phyloP scores from a whole-genome alignment of 92 coral and sea anemone genomes.

The Parazoanthus swiftii region DNA sequence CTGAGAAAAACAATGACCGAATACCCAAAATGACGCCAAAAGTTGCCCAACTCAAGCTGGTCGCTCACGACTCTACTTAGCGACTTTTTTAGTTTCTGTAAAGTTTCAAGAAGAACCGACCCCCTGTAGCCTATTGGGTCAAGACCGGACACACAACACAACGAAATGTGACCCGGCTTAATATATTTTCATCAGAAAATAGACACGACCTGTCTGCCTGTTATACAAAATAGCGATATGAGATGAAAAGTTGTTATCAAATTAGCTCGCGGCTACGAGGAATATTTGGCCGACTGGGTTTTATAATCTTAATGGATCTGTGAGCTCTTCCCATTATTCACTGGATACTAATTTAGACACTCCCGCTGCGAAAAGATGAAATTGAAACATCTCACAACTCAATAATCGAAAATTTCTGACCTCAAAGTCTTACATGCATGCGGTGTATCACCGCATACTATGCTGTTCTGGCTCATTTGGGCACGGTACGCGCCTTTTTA shows the following conservation, averaged over 20 bases:
- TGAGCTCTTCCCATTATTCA: slow-evolving; percentile 22
- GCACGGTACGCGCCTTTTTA: background rate
- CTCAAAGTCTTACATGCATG: slow-evolving; percentile 28
- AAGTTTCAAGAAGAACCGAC: background rate
- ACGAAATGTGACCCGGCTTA: slow-evolving; percentile 4
- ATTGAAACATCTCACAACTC: slow-evolving; percentile 40
- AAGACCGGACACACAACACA: background rate
- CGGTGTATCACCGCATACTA: background rate
- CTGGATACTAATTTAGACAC: slow-evolving; percentile 33
- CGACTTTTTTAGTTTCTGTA: background rate
- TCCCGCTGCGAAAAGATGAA: slow-evolving; percentile 45
- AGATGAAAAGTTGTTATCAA: slow-evolving; percentile 35
- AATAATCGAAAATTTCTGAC: slow-evolving; percentile 40
- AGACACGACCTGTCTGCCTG: slow-evolving; percentile 11
- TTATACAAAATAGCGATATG: slow-evolving; percentile 3
- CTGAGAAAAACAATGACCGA: slow-evolving; percentile 34
- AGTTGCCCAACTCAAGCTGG: slow-evolving; percentile 5
- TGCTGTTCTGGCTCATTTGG: background rate
- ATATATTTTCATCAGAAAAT: background rate
- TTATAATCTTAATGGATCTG: slow-evolving; percentile 44
- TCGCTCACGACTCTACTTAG: background rate
- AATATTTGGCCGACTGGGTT: slow-evolving; percentile 29
- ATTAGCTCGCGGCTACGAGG: slow-evolving; percentile 44
- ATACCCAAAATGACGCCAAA: slow-evolving; percentile 16
- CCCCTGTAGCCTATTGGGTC: background rate